Evolutionary conservation across 1,140 invertebrate genomes (phyloP).

Genomic region (Tetramorium alpestre): DNA sequence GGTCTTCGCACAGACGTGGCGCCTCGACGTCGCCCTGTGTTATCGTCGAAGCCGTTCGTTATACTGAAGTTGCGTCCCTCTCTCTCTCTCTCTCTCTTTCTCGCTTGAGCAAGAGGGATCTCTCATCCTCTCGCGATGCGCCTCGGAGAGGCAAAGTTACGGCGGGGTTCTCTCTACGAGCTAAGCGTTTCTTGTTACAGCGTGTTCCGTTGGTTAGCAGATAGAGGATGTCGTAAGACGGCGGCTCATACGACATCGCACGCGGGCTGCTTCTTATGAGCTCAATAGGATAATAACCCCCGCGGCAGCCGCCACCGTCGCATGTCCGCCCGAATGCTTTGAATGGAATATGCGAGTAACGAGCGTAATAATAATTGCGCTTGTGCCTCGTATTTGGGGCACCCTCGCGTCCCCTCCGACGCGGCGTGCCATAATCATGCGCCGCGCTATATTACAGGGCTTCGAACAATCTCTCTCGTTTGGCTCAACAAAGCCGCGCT

Average conservation of each 20-base stretch:
- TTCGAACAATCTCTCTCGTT: neutral
- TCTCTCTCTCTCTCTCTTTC: neutral
- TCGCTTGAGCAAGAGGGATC: neutral
- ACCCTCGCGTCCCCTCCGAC: neutral
- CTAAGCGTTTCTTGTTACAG: conserved; percentile 63
- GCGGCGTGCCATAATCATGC: conserved; percentile 41
- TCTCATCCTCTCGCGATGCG: neutral
- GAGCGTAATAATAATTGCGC: conserved; percentile 80
- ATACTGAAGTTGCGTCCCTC: neutral
- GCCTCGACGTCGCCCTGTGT: conserved; percentile 42
- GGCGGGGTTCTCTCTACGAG: conserved; percentile 18
- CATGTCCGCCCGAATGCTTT: conserved; percentile 69
- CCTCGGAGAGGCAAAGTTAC: conserved; percentile 29
- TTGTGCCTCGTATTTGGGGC: conserved; percentile 63
- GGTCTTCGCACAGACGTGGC: conserved; percentile 40
- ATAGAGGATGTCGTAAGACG: conserved; percentile 76
- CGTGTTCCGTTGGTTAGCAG: conserved; percentile 44
- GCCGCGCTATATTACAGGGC: neutral
- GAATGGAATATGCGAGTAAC: conserved; percentile 76
- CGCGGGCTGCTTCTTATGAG: conserved; percentile 78
- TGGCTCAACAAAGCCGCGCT: conserved; percentile 13
- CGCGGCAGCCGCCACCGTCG: conserved; percentile 50
- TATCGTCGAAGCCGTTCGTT: conserved; percentile 57
- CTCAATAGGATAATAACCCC: conserved; percentile 84
- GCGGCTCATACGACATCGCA: conserved; percentile 75